Evolutionary conservation across 2,888 invertebrate species (phyloP), one percentile per base, ranked within the genome.

Genomic region (Drosophila siamana): DNA sequence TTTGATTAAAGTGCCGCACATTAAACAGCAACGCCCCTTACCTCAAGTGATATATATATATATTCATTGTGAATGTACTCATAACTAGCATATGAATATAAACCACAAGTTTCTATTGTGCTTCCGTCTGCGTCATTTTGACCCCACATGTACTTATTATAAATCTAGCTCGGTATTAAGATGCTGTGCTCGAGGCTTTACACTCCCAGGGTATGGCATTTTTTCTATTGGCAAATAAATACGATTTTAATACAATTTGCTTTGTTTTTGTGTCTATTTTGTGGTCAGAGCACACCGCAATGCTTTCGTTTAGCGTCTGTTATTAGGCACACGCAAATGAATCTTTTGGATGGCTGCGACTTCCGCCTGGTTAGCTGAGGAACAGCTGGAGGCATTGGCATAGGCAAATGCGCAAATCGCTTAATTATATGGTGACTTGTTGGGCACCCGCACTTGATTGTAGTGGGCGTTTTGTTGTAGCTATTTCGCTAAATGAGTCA

Each of bases 331-430:
- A 86, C 84, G 84, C 74, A 71, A 71, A 84, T 74, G 60, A 54
- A 62, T 63, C 59, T 80, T 70, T 59, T 38, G 48, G 30, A 26
- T 63, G 41, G 51, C 43, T 64, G 9, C 30, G 64, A 82, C 69
- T 82, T 82, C 82, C 88, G 76, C 61, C 56, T 84, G 30, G 33
- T 11, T 22, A n/a, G 9, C 11, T 33, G 33, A 15, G 16, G 8
- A 40, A 11, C 16, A 2, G 33, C 5, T 44, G n/a, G 48, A 22
- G 16, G 44, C n/a, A 16, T 30, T 28, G 36, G 22, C n/a, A 19
- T 67, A 64, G 52, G 52, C 70, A 72, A 86, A 86, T 84, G 85
- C 75, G 82, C 85, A 85, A 70, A 79, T 85, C 82, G 68, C 19
- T 63, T 85, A 85, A 81, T 82, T 85, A 55, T 72, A 62, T 51